Evolutionary conservation across 2,113 vertebrate genomes (phyloP), one percentile per base, ranked within the genome.

Genomic region (Dasyornis broadbenti): DNA sequence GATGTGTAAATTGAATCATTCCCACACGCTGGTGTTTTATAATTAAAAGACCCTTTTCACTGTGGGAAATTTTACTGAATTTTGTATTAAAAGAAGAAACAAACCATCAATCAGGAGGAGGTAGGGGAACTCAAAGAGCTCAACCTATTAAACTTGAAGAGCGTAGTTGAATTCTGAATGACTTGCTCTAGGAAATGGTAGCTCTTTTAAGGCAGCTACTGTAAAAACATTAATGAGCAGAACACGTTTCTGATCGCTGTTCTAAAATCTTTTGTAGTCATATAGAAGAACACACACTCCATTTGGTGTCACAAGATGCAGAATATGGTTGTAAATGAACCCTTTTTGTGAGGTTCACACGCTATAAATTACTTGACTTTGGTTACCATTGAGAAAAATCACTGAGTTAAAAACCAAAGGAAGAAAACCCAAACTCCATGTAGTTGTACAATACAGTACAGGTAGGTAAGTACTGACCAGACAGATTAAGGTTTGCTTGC

Each of bases 1-100:
- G 78, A 95, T 90, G 65, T 97, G 95, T 97, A 97, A 97, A 97
- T 97, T 83, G 92, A 94, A 91, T 94, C 91, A 92, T 91, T 97
- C 85, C 78, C 92, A 94, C 86, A 95, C 60, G 88, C 76, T 94
- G 89, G 60, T 92, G 90, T 97, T 96, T 97, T 93, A 89, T 95
- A 96, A 96, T 96, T 94, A 98, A 98, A 97, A 97, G 89, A 57
- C 70, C 72, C 95, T 96, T 97, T 94, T 83, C 94, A 96, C 88
- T 73, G 83, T 92, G 89, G 71, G 91, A 95, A 94, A 81, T 97
- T 96, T 95, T 92, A 90, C 86, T 96, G 90, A 96, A 95, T 96
- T 97, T 97, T 90, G 40, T 91, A 92, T 96, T 97, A 91, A 94
- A 97, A 96, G 93, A 94, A 97, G 92, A 96, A 97, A 97, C 82